phyloP scores from a whole-genome alignment of 2,797 vertebrate species.

The Mormyrops boulengeri region DNA sequence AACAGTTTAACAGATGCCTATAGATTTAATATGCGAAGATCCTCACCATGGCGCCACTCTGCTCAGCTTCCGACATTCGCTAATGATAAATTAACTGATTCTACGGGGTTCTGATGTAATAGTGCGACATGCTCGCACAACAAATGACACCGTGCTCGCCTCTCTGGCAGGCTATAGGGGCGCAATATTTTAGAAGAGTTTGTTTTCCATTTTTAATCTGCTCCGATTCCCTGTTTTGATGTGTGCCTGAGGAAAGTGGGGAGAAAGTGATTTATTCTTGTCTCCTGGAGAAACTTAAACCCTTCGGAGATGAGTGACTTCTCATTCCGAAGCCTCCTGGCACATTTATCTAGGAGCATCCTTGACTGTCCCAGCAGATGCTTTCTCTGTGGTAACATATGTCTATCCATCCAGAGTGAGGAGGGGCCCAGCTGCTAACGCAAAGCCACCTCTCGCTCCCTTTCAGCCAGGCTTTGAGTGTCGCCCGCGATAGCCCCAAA shows the following conservation, averaged over 20 bases:
- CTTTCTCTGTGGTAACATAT: conserved; percentile 10
- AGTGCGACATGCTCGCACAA: not conserved
- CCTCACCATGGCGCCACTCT: not conserved
- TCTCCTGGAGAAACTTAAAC: not conserved
- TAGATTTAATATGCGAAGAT: not conserved
- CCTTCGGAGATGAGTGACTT: conserved; percentile 10
- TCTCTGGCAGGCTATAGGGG: not conserved
- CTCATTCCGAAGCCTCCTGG: not conserved
- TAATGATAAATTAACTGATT: not conserved
- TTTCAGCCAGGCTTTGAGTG: conserved; percentile 3
- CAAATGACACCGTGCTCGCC: not conserved
- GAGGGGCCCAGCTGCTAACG: not conserved
- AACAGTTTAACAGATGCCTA: conserved; percentile 14
- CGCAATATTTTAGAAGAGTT: not conserved
- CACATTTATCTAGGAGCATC: not conserved
- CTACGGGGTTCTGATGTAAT: not conserved
- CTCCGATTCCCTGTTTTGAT: not conserved
- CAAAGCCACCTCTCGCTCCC: not conserved
- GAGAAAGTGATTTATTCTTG: not conserved
- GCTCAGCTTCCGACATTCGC: not conserved
- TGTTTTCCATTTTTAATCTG: not conserved
- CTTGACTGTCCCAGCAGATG: conserved; percentile 14
- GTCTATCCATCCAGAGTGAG: not conserved
- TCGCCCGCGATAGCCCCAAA: not conserved
- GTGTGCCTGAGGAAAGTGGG: not conserved